Base-by-base conservation (phyloP, 2,888 invertebrate species). In the Nymphalis polychloros region DNA sequence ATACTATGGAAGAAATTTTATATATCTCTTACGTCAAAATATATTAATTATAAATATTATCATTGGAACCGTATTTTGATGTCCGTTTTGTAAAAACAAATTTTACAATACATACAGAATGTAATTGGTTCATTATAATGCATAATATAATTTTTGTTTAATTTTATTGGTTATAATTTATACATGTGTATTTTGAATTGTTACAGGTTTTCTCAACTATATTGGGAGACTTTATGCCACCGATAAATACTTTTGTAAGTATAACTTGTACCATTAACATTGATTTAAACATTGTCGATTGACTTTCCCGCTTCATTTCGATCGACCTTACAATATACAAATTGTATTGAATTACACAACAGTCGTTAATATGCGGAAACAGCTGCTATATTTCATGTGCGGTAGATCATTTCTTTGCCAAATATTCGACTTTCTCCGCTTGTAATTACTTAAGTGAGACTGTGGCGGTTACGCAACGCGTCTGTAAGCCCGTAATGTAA, bases 351-450 rank as follows among this genome's bases (percentile, higher is more conserved):
- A 53, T 78, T 78, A 60, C 73, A 72, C 63, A 76, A 90, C 74
- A 68, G 75, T 82, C 79, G 81, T 88, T 83, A 81, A 83, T 78
- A 85, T 76, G 83, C 80, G 85, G 83, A 85, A 84, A 74, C 70
- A 67, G 80, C 76, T 70, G 73, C 73, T 74, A 77, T 79, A 79
- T 80, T 80, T 84, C 77, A 81, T 81, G 82, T 76, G 78, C 82
- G 79, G 81, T 86, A 82, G 83, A 88, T 88, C 82, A 89, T 85
- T 86, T 85, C 82, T 82, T 72, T 79, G 78, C 81, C 86, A 83
- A 89, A 88, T 88, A 82, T 85, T 88, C 84, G 81, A 88, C 91
- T 92, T 92, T 91, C 91, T 84, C 91, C 75, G 71, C 69, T 68
- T 76, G 82, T 85, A 88, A 89, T 89, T 87, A 87, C 84, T 78